Evolutionary conservation across 2,888 invertebrate genomes (phyloP), one percentile per base, ranked within the genome.

Genomic region (Chloromyia formosa): DNA sequence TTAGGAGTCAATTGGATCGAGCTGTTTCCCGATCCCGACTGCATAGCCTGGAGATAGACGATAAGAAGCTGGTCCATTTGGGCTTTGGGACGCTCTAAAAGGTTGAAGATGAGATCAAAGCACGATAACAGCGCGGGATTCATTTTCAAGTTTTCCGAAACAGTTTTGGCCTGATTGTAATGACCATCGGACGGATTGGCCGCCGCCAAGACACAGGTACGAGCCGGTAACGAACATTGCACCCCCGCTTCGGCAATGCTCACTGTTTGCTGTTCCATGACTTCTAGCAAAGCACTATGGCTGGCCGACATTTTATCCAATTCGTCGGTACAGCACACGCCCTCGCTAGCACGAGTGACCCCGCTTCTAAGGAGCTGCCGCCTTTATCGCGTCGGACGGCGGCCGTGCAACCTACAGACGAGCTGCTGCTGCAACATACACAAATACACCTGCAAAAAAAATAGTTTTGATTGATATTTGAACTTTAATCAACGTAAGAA

Each of bases 181-280:
- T 93, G 93, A 7, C 97, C 97, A 20, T 92, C 92, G 0, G 91
- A 89, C 1, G 97, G 97, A 88, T 98, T 98, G 1, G 97, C 97
- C 4, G 96, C 96, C 42, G 96, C 97, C 62, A 98, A 86, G 23
- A 98, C 91, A 0, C 95, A 92, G 0, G 95, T 92, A 69, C 94
- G 88, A 0, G 95, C 93, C 20, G 94, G 92, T 61, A 97, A 86
- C 73, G 92, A 92, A 83, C 92, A 93, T 58, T 94, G 91, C 18
- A 94, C 90, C 4, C 95, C 94, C n/a, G 94, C 93, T 84, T 96
- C 95, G 0, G 96, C 95, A 73, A 97, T 90, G 81, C 95, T 94
- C 53, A 97, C n/a, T n/a, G n/a, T n/a, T n/a, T n/a, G n/a, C n/a
- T n/a, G n/a, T n/a, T n/a, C n/a, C n/a, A n/a, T n/a, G n/a, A n/a